Percentiles rank a stretch among this genome's conserved stretches.
These are phyloP conservation scores for Carposina sasakii DNA, from an alignment of 1,140 invertebrate species.

Conservation along the genomic window DNA sequence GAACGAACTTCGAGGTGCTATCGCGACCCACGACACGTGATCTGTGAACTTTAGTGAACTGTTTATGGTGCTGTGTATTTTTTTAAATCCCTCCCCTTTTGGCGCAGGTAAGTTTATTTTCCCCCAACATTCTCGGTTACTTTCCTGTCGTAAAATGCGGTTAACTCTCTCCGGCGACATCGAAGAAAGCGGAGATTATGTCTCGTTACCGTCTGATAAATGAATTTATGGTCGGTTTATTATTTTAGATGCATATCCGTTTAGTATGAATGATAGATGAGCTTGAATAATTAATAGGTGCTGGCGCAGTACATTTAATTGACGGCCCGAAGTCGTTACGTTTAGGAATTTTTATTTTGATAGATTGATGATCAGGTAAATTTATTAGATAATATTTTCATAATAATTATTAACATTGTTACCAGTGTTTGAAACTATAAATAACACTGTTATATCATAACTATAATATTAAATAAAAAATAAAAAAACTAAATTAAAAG, in stretches of 20 bases:
- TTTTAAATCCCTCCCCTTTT: constrained; percentile 26
- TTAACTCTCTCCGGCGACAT: constrained; percentile 9
- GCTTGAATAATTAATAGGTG: no score
- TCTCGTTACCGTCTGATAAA: constrained; percentile 14
- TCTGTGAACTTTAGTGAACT: constrained; percentile 29
- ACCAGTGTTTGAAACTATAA: no score
- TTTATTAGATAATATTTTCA: no score
- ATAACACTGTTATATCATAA: no score
- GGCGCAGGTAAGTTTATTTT: background rate
- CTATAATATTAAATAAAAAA: no score
- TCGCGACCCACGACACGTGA: constrained; percentile 23
- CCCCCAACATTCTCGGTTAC: background rate
- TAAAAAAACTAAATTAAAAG: no score
- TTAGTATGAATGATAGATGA: constrained; percentile 12
- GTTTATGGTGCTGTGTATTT: constrained; percentile 44
- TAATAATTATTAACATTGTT: no score
- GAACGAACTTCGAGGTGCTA: constrained; percentile 57
- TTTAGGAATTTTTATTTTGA: no score
- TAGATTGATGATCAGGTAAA: no score
- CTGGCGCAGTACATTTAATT: no score
- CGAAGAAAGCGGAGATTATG: constrained; percentile 18
- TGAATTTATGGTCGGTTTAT: constrained; percentile 12
- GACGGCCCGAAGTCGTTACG: no score
- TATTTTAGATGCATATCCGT: constrained; percentile 17
- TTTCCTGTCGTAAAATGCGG: no score